Conservation (phyloP, 2,888 invertebrate genomes). For the Steinernema hermaphroditum region DNA sequence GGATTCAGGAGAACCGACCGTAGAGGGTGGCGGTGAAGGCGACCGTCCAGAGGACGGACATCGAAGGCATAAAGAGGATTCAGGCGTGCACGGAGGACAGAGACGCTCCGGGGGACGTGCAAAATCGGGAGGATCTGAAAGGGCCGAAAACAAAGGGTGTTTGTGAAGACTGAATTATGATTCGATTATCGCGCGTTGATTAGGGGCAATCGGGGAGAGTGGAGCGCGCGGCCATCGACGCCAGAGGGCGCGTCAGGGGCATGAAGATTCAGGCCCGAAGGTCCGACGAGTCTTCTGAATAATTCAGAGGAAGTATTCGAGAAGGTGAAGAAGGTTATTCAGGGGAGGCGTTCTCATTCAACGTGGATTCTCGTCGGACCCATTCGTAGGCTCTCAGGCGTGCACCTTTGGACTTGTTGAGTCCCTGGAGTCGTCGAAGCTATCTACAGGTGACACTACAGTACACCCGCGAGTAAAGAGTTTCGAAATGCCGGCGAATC, state of each 20-base stretch:
- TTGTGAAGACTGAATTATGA: slow-evolving; percentile 16
- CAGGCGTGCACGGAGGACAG: neutral
- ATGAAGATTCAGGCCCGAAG: too few species aligned
- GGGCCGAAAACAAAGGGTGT: slow-evolving; percentile 10
- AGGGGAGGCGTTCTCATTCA: too few species aligned
- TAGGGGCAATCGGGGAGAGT: neutral
- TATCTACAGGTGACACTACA: too few species aligned
- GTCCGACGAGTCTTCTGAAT: too few species aligned
- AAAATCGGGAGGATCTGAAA: neutral
- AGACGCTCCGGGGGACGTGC: neutral
- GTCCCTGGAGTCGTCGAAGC: too few species aligned
- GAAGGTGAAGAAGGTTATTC: slow-evolving; percentile 13
- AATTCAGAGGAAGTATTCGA: too few species aligned
- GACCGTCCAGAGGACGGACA: neutral
- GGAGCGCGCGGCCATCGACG: too few species aligned
- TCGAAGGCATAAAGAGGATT: slow-evolving; percentile 27
- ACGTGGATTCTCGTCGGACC: too few species aligned
- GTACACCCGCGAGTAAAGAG: too few species aligned
- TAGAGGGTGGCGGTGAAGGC: neutral
- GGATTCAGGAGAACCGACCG: neutral
- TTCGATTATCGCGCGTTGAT: slow-evolving; percentile 16
- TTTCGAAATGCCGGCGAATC: neutral
- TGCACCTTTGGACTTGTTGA: too few species aligned
- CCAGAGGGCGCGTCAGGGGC: too few species aligned
- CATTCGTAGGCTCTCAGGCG: too few species aligned